Conservation (phyloP, 2,797 vertebrate species). For the Coccyzus lansbergi region DNA sequence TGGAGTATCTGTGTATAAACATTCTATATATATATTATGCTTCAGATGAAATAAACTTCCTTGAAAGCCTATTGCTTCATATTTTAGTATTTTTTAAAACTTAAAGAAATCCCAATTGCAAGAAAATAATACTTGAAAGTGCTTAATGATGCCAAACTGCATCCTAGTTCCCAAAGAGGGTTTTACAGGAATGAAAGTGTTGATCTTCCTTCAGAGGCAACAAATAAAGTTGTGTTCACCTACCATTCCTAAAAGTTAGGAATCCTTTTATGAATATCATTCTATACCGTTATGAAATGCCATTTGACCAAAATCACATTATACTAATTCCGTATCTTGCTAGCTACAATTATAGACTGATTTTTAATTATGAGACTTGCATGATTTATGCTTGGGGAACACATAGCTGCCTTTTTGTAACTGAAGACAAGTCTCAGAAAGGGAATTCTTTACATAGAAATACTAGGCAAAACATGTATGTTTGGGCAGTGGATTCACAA, state of each 20-base stretch:
- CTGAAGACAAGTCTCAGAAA: background rate
- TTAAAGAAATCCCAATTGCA: background rate
- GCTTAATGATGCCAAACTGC: background rate
- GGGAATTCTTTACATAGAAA: background rate
- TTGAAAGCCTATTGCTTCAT: background rate
- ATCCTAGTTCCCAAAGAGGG: background rate
- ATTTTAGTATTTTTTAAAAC: background rate
- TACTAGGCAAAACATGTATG: background rate
- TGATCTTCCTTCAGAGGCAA: background rate
- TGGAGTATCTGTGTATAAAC: background rate
- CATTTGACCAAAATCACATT: background rate
- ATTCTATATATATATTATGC: background rate
- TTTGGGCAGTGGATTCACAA: background rate
- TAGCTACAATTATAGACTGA: background rate
- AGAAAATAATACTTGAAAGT: background rate
- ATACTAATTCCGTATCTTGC: background rate
- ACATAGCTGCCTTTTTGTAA: background rate
- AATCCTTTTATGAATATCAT: background rate
- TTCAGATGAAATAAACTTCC: background rate
- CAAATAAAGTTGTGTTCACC: background rate
- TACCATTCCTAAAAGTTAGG: background rate
- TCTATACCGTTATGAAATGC: background rate
- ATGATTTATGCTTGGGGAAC: background rate
- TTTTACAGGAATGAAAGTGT: background rate
- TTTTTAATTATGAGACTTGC: background rate